Percentiles rank a stretch among this genome's conserved stretches.
Evolutionary conservation across 2,113 vertebrate species (phyloP).

Genomic region (Ellobius talpinus): DNA sequence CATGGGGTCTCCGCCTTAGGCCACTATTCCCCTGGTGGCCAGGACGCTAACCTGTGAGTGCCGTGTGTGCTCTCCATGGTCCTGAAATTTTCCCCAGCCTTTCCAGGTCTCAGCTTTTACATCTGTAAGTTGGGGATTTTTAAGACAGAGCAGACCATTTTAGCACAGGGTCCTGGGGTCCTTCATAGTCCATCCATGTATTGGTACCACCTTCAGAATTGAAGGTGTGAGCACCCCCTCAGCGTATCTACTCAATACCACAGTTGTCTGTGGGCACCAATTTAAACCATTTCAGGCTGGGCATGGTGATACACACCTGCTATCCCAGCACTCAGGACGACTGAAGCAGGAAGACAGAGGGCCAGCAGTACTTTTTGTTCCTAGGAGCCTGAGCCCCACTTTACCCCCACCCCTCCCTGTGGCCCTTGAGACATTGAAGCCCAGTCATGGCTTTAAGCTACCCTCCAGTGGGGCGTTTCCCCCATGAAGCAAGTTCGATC

Average conservation of each 20-base stretch:
- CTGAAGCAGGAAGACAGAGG: neutral
- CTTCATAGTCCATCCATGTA: neutral
- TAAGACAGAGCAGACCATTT: neutral
- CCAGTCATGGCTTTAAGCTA: neutral
- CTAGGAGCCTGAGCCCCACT: neutral
- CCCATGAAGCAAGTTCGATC: too few relatives aligned
- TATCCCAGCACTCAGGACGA: neutral
- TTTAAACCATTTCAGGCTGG: neutral
- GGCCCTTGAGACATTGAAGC: neutral
- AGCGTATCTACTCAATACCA: too few relatives aligned
- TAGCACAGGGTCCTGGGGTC: neutral
- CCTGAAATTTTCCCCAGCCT: neutral
- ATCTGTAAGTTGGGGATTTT: neutral
- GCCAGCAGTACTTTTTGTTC: too few relatives aligned
- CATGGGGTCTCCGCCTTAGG: accelerated
- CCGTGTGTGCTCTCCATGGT: neutral
- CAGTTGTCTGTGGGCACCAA: neutral
- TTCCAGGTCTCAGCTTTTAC: neutral
- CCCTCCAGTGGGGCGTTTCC: neutral
- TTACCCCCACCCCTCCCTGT: neutral
- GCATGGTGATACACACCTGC: neutral
- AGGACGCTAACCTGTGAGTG: neutral
- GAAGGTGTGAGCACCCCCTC: neutral
- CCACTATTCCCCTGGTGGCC: neutral
- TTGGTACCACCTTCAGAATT: neutral